Base-by-base conservation (phyloP, 1,140 invertebrate genomes). In the Cepaea nemoralis region DNA sequence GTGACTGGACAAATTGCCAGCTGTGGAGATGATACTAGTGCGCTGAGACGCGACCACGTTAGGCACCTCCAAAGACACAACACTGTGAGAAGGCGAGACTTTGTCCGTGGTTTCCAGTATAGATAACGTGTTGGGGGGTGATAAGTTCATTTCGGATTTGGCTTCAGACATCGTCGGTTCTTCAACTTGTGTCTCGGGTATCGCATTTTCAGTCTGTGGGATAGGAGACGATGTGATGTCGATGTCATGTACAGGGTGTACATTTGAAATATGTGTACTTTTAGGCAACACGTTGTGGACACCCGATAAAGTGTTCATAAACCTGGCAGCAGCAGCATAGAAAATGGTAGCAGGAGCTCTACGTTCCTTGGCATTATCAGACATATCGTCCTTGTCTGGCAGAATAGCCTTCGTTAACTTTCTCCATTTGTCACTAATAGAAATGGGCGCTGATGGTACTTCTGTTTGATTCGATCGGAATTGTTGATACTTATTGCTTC, bases 401-500 rank as follows among this genome's bases (percentile, higher is more conserved):
- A 67, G 12, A 27, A 78, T 78, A 12, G 39, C 37, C 42, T 78
- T 31, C 67, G 40, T 66, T 24, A 78, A 37, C 33, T 67, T 78
- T 5, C 76, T 33, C 76, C 76, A 78, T n/a, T 40, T 37, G 12
- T 78, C 76, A 33, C 76, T 50, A n/a, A 78, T 55, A 12, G 75
- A 77, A 1, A 40, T 6, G 40, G 42, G 37, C 16, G 39, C 16
- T 14, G 42, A 40, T 31, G 39, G 2, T 2, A 16, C 42, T 22
- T 74, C 71, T 74, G 16, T 5, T 27, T 40, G 31, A 12, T 33
- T 59, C 37, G 74, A 35, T 1, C 27, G 50, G 33, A 27, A 27
- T 27, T 33, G 40, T 45, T 74, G 71, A 16, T 40, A 35, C 14
- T 31, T 45, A 45, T 31, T 74, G 40, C 22, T 45, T 31, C 76